phyloP scores from a whole-genome alignment of 2,113 vertebrate genomes.

The Progne subis region DNA sequence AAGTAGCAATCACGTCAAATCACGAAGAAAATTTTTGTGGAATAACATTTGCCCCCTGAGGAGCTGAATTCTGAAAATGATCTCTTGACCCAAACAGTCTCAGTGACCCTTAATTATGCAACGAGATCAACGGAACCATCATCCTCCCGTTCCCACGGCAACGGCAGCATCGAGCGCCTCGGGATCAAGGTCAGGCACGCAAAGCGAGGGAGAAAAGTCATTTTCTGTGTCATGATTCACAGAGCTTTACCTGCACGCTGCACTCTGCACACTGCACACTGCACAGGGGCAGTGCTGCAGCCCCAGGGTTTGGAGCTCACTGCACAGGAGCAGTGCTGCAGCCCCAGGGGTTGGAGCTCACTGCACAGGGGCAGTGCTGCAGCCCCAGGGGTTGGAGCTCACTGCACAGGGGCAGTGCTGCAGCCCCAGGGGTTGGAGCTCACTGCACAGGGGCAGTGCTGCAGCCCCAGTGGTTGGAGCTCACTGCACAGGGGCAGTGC shows the following conservation, averaged over 20 bases:
- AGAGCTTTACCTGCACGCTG: background rate
- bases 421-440: too few species aligned
- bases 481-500: too few species aligned
- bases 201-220: background rate
- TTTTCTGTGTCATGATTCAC: background rate
- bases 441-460: too few species aligned
- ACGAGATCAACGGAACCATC: background rate
- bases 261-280: too few species aligned
- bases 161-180: background rate
- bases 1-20: background rate
- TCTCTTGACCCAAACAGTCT: slow-evolving; percentile 2
- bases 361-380: too few species aligned
- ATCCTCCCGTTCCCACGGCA: slow-evolving; percentile 42
- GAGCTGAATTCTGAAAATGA: background rate
- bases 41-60: background rate
- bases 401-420: too few species aligned
- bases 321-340: too few species aligned
- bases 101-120: slow-evolving; percentile 21
- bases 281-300: too few species aligned
- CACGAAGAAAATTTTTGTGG: background rate
- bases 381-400: too few species aligned
- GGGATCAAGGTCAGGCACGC: slow-evolving; percentile 7
- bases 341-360: too few species aligned
- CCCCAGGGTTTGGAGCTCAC: too few species aligned
- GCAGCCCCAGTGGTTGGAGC: too few species aligned